Conservation (phyloP, 2,113 vertebrate species). For the Mastomys natalensis region DNA sequence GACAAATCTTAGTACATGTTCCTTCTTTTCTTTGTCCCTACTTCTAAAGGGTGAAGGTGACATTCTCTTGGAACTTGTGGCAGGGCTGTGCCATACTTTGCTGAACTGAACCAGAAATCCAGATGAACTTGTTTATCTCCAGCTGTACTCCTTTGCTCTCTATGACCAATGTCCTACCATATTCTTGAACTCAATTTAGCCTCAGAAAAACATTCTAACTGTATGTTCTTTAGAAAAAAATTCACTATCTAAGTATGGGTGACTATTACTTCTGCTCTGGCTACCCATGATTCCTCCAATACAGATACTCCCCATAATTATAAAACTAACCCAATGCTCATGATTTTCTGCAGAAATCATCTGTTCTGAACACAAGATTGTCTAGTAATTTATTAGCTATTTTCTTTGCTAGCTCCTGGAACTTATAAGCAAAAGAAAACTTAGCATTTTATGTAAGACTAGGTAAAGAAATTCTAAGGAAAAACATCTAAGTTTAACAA, state of each 20-base stretch:
- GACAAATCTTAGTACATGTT: neutral
- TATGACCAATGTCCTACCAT: neutral
- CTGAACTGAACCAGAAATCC: neutral
- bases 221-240: neutral
- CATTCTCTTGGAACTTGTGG: neutral
- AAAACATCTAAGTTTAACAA: neutral
- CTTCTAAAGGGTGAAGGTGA: neutral
- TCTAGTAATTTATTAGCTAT: conserved; percentile 1
- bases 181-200: conserved; percentile 33
- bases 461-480: neutral
- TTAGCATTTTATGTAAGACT: neutral
- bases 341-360: neutral
- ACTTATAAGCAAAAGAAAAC: neutral
- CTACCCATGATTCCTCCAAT: neutral
- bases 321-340: neutral
- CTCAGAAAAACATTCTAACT: neutral
- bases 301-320: neutral
- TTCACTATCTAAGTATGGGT: neutral
- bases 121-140: neutral
- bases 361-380: neutral
- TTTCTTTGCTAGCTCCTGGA: neutral
- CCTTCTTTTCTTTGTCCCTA: neutral
- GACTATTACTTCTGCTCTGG: neutral
- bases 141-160: neutral
- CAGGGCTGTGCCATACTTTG: neutral